phyloP scores from a whole-genome alignment of 1,140 invertebrate species.

The Drosophila pruinosa region DNA sequence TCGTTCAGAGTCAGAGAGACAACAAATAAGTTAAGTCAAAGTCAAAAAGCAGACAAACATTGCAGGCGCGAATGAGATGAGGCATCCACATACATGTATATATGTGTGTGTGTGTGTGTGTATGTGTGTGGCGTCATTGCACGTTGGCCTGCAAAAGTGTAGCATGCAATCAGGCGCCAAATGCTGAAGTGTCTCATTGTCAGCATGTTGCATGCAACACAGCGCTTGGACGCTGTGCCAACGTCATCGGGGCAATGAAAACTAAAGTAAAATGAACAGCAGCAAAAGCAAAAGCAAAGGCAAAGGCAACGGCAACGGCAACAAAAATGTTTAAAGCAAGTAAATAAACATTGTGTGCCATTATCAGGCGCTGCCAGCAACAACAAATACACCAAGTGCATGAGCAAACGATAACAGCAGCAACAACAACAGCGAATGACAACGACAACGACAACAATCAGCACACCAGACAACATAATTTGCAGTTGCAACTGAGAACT shows the following conservation, averaged over 20 bases:
- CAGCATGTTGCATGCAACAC: slow-evolving; percentile 67
- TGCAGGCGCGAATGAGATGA: slow-evolving; percentile 11
- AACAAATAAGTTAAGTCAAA: slow-evolving; percentile 80
- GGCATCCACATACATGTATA: not conserved
- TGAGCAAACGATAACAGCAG: no score
- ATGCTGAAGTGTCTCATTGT: slow-evolving; percentile 77
- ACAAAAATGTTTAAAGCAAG: slow-evolving; percentile 69
- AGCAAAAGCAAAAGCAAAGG: slow-evolving; percentile 21
- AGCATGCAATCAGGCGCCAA: slow-evolving; percentile 76
- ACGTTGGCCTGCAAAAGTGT: slow-evolving; percentile 33
- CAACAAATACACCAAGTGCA: no score
- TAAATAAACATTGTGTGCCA: slow-evolving; percentile 78
- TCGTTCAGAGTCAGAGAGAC: slow-evolving; percentile 42
- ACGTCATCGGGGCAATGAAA: slow-evolving; percentile 26
- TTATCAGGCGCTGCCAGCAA: slow-evolving; percentile 71
- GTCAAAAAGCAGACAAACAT: slow-evolving; percentile 71
- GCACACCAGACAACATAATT: slow-evolving; percentile 70
- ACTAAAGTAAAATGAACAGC: slow-evolving; percentile 71
- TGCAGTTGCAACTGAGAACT: slow-evolving; percentile 74
- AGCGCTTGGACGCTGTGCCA: slow-evolving; percentile 3
- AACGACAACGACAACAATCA: slow-evolving; percentile 51
- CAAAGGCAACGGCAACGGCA: slow-evolving; percentile 12
- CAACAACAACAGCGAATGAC: slow-evolving; percentile 18
- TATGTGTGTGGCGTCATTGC: slow-evolving; percentile 7
- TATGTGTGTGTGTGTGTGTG: not conserved